A percentile compares a stretch with the other conserved stretches of the same genome.
Evolutionary conservation across 1,140 invertebrate genomes (phyloP).

Genomic region (Ceratoteleas bidentatus): DNA sequence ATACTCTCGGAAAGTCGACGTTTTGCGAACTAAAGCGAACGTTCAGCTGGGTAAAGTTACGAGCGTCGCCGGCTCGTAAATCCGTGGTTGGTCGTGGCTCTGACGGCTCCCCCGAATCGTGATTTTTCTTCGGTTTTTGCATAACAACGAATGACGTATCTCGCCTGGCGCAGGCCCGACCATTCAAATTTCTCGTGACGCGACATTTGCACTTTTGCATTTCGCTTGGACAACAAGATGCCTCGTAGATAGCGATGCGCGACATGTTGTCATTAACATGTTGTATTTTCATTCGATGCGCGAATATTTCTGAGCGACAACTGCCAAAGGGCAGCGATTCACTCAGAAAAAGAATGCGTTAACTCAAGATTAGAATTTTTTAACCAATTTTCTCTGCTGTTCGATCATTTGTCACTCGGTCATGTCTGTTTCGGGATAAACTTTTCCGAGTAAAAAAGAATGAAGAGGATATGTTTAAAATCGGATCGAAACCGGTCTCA

Average conservation of each 20-base stretch:
- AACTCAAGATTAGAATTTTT: no score
- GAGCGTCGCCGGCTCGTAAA: slow-evolving; percentile 70
- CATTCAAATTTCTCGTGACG: slow-evolving; percentile 28
- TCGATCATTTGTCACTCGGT: no score
- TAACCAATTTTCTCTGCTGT: no score
- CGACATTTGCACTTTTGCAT: slow-evolving; percentile 36
- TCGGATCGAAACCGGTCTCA: no score
- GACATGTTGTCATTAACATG: slow-evolving; percentile 22
- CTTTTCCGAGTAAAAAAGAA: no score
- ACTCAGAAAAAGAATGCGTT: no score
- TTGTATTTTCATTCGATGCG: no score
- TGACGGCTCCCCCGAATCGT: slow-evolving; percentile 44
- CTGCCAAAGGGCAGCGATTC: no score
- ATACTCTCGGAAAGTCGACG: slow-evolving; percentile 44
- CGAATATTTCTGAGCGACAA: no score
- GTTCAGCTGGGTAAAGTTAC: slow-evolving; percentile 62
- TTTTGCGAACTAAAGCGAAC: slow-evolving; percentile 52
- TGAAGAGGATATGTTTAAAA: no score
- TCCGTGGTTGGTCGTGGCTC: slow-evolving; percentile 54
- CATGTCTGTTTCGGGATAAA: no score
- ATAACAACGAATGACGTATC: slow-evolving; percentile 59
- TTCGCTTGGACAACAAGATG: slow-evolving; percentile 6
- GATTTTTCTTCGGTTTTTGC: slow-evolving; percentile 57
- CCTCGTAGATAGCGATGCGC: background rate
- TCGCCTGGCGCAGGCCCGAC: slow-evolving; percentile 22